Base-by-base conservation (phyloP, 30 jellyfish, hydroid and myxozoan species). In the Calvadosia cruxmelitensis region DNA sequence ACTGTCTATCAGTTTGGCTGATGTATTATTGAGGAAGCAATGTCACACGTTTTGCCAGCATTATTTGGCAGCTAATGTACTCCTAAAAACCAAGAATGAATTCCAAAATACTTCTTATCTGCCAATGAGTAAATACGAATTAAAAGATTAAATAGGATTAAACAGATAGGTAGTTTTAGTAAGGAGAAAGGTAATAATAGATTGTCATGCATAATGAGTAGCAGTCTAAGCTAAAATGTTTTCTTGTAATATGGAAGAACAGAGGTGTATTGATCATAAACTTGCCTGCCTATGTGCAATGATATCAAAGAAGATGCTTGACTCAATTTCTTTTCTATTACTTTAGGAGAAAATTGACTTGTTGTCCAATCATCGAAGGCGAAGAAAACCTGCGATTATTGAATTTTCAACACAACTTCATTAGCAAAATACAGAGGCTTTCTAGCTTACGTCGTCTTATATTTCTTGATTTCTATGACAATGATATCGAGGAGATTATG, bases 401-500 rank as follows among this genome's bases (percentile, higher is more conserved):
- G 68, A 85, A 85, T 50, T 78, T 76, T 27, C 95, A 85, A 66
- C 95, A 85, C 50, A 85, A 85, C 35, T 53, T 80, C 67, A 85
- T 85, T 12, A 74, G 68, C 29, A 73, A 53, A 53, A 85, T 85
- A 13, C 92, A 85, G 71, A 83, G 77, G 34, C 49, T 85, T 16
- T 67, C 89, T 12, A 48, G 35, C 49, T 75, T 85, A 27, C 84
- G 90, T 2, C 77, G 77, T 33, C 50, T 85, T 53, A 85, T 85
- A 31, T 85, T 85, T 74, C 90, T 85, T 2, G 95, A 85, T 51
- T 71, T 85, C 68, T 85, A 85, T 52, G 95, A 85, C 72, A 85
- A 85, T 68, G 83, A 85, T 24, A 71, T 85, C 10, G 93, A 85
- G 25, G 95, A 78, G 63, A 85, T 85, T 3, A 63, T 49, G 62